Conservation (phyloP, 2,888 invertebrate species). For the Eudasyphora cyanicolor region DNA sequence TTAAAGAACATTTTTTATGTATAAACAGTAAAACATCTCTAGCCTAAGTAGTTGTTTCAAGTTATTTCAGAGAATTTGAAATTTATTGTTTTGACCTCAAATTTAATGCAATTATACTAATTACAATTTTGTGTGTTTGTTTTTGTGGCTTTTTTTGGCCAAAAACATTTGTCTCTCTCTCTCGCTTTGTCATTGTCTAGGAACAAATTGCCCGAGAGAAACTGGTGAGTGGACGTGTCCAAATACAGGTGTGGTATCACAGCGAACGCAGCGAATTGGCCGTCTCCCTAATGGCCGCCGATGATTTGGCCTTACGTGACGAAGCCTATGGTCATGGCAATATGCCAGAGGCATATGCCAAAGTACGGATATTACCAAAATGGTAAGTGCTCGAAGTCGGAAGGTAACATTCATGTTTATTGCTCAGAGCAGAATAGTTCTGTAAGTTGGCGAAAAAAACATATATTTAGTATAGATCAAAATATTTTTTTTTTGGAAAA, state of each 20-base stretch:
- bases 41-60: too few species aligned
- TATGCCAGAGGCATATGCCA: conserved; percentile 91
- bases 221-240: conserved; percentile 89
- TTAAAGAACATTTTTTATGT: too few species aligned
- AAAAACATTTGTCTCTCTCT: conserved; percentile 30
- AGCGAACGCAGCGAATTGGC: conserved; percentile 90
- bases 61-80: too few species aligned
- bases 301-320: conserved; percentile 90
- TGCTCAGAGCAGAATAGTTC: too few species aligned
- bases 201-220: conserved; percentile 88
- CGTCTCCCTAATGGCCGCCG: conserved; percentile 91
- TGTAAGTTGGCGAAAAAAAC: too few species aligned
- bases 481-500: too few species aligned
- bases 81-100: not conserved
- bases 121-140: not conserved
- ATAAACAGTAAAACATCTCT: too few species aligned
- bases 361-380: conserved; percentile 89
- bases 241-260: conserved; percentile 94
- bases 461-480: too few species aligned
- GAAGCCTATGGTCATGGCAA: conserved; percentile 88
- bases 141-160: conserved; percentile 8
- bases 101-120: not conserved
- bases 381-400: conserved; percentile 84
- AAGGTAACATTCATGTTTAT: too few species aligned
- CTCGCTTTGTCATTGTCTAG: conserved; percentile 76